phyloP scores from a whole-genome alignment of 2,113 vertebrate species.

The Antechinus stuartii region DNA sequence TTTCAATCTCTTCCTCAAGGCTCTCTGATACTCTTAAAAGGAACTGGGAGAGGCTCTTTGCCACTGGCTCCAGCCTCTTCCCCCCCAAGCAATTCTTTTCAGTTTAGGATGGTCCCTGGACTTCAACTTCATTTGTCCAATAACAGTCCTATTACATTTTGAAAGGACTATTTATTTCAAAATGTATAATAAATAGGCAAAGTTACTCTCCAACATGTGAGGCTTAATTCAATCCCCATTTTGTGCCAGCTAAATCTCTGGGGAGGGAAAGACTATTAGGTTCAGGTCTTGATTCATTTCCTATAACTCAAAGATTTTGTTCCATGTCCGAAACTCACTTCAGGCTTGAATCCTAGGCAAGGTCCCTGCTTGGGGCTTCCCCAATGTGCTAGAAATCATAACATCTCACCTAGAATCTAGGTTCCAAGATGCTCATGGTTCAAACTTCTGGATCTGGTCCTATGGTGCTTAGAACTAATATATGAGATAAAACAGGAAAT shows the following conservation, averaged over 20 bases:
- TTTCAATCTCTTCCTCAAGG: no score
- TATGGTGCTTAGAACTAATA: not conserved
- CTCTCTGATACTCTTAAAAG: no score
- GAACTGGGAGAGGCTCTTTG: no score
- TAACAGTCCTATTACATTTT: not conserved
- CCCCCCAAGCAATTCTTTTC: not conserved
- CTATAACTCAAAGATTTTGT: not conserved
- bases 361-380: not conserved
- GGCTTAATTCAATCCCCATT: not conserved
- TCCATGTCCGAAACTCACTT: not conserved
- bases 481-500: not conserved
- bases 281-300: not conserved
- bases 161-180: not conserved
- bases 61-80: no score
- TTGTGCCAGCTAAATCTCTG: not conserved
- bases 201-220: not conserved
- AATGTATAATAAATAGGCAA: not conserved
- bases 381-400: not conserved
- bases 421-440: not conserved
- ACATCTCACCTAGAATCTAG: not conserved
- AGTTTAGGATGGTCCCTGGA: not conserved
- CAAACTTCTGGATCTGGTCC: not conserved
- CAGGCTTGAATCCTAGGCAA: not conserved
- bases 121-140: not conserved
- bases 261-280: not conserved